A percentile compares a stretch with the other conserved stretches of the same genome.
These are phyloP conservation scores for Brachypodius melanocephalos DNA, from an alignment of 2,113 vertebrate genomes.

Conservation along the genomic window DNA sequence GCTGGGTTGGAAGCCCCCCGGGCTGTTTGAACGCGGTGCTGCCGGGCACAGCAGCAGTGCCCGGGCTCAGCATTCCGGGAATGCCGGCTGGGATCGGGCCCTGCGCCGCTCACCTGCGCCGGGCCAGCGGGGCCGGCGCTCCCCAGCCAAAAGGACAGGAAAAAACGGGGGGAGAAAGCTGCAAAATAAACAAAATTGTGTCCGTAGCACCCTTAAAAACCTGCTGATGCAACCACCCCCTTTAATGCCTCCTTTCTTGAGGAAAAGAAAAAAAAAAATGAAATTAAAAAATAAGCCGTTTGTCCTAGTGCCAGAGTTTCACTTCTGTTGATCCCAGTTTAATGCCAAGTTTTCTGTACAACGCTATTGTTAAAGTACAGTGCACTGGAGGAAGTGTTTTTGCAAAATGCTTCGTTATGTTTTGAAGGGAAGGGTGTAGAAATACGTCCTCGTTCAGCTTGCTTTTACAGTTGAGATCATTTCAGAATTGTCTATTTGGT, in stretches of 20 bases:
- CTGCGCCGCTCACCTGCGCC: neutral
- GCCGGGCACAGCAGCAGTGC: neutral
- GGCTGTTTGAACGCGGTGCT: rapidly evolving
- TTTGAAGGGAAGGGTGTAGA: neutral
- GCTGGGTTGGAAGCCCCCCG: neutral
- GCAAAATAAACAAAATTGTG: neutral
- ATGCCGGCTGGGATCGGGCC: neutral
- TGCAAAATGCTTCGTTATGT: neutral
- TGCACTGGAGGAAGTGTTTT: neutral
- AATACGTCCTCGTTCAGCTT: neutral
- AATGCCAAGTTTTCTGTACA: constrained; percentile 33
- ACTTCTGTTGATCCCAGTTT: neutral
- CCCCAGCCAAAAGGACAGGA: neutral
- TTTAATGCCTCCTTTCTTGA: neutral
- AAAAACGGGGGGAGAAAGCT: neutral
- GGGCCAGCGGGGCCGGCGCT: neutral
- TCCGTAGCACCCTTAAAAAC: neutral
- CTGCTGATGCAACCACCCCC: neutral
- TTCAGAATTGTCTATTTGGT: neutral
- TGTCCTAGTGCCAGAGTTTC: neutral
- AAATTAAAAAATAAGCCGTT: neutral
- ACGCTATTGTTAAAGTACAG: neutral
- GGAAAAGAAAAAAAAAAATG: neutral
- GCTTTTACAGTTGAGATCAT: neutral
- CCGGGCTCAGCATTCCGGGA: neutral